Conservation (phyloP, 2,888 invertebrate genomes). For the Argyra leucocephala region DNA sequence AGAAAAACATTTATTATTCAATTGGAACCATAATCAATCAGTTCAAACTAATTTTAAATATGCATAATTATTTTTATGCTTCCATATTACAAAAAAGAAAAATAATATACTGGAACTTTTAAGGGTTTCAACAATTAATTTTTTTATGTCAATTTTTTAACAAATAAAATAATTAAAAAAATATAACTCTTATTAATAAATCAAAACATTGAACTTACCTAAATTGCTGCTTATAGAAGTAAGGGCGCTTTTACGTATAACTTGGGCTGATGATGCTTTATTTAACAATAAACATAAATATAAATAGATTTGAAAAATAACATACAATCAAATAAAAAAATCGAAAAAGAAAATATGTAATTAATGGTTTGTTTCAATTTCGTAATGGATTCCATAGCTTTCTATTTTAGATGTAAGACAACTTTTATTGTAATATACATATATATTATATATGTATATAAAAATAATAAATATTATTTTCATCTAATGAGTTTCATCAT, state of each 20-base stretch:
- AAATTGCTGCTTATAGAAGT: conserved; percentile 82
- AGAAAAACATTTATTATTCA: no score
- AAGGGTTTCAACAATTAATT: conserved; percentile 9
- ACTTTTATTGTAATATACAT: no score
- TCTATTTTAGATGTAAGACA: no score
- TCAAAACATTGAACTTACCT: conserved; percentile 60
- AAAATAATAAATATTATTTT: no score
- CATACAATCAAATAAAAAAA: conserved; percentile 11
- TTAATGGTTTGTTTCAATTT: not conserved
- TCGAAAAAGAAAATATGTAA: conserved; percentile 12
- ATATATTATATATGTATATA: no score
- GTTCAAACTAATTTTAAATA: no score
- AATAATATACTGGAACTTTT: no score
- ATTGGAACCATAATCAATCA: no score
- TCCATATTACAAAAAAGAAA: no score
- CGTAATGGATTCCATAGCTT: not conserved
- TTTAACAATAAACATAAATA: conserved; percentile 33
- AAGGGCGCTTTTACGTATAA: conserved; percentile 74
- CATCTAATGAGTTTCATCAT: no score
- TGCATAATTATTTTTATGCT: no score
- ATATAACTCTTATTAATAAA: not conserved
- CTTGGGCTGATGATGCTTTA: conserved; percentile 45
- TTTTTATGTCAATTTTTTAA: conserved; percentile 10
- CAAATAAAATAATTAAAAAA: conserved; percentile 9
- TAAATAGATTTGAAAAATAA: conserved; percentile 21